Evolutionary conservation across 1,140 invertebrate species (phyloP).

Genomic region (Zaprionus ornatus): DNA sequence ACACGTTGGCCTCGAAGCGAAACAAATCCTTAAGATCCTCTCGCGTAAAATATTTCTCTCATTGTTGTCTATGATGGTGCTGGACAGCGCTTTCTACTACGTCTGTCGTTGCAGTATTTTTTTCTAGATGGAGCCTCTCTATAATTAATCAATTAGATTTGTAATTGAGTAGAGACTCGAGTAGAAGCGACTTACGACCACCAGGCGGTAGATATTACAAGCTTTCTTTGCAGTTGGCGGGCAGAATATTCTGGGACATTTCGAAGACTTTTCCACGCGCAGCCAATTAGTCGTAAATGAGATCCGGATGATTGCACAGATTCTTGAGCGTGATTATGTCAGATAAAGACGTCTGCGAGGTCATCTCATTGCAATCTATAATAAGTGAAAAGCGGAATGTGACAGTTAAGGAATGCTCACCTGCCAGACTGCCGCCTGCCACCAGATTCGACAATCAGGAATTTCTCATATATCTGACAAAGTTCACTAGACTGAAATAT

Average conservation of each 20-base stretch:
- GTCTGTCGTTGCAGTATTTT: conserved; percentile 99
- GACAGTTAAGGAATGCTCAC: conserved; percentile 27
- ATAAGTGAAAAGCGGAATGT: neutral
- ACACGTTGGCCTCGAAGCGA: conserved; percentile 92
- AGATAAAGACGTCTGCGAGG: conserved; percentile 90
- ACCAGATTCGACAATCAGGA: conserved; percentile 95
- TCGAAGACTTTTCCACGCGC: conserved; percentile 94
- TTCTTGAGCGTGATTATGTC: conserved; percentile 99
- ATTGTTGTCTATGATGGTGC: conserved; percentile 98
- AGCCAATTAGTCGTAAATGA: conserved; percentile 95
- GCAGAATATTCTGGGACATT: conserved; percentile 89
- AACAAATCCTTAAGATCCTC: conserved; percentile 97
- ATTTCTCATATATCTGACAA: conserved; percentile 96
- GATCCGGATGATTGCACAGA: conserved; percentile 98
- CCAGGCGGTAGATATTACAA: conserved; percentile 97
- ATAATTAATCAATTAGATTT: conserved; percentile 26
- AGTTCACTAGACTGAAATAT: conserved; percentile 99
- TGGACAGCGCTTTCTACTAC: conserved; percentile 99
- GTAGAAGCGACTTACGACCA: conserved; percentile 84
- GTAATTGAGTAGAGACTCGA: neutral
- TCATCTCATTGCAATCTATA: conserved; percentile 73
- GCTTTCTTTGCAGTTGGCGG: conserved; percentile 94
- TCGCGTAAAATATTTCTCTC: conserved; percentile 97
- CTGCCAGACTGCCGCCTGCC: conserved; percentile 85
- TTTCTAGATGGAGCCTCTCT: conserved; percentile 99